Evolutionary conservation across 2,888 invertebrate species (phyloP).

Genomic region (Pteria penguin): DNA sequence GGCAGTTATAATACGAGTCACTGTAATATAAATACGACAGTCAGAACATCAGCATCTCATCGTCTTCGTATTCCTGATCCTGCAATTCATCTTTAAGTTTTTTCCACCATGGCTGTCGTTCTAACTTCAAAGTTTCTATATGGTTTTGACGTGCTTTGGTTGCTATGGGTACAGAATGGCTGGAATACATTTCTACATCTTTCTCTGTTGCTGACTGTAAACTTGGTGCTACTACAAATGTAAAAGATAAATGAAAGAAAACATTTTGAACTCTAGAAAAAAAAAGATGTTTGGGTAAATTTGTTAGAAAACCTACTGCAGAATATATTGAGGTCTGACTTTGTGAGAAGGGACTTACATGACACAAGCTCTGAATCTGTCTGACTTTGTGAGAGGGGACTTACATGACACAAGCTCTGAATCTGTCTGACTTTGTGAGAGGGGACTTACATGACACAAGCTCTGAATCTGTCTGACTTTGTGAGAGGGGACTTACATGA

Average conservation of each 20-base stretch:
- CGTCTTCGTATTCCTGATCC: constrained; percentile 61
- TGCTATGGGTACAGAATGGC: constrained; percentile 76
- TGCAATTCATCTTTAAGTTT: constrained; percentile 71
- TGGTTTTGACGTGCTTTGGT: constrained; percentile 75
- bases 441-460: constrained; percentile 73
- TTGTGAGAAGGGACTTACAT: too few relatives aligned
- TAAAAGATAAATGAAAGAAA: constrained; percentile 1
- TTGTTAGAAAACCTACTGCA: neutral
- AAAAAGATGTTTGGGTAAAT: neutral
- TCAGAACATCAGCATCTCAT: constrained; percentile 59
- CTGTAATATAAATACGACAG: too few relatives aligned
- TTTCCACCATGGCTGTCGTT: constrained; percentile 78
- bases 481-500: constrained; percentile 73
- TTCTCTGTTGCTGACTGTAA: constrained; percentile 69
- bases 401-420: too few relatives aligned
- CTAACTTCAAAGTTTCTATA: constrained; percentile 65
- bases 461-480: constrained; percentile 76
- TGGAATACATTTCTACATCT: constrained; percentile 74
- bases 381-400: too few relatives aligned
- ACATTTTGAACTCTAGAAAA: neutral
- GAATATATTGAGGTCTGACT: too few relatives aligned
- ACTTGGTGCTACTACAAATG: constrained; percentile 74
- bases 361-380: too few relatives aligned
- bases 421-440: too few relatives aligned
- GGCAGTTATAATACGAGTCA: too few relatives aligned